Base-by-base conservation (phyloP, 2,888 invertebrate species). In the Rhagophthalmus giganteus region DNA sequence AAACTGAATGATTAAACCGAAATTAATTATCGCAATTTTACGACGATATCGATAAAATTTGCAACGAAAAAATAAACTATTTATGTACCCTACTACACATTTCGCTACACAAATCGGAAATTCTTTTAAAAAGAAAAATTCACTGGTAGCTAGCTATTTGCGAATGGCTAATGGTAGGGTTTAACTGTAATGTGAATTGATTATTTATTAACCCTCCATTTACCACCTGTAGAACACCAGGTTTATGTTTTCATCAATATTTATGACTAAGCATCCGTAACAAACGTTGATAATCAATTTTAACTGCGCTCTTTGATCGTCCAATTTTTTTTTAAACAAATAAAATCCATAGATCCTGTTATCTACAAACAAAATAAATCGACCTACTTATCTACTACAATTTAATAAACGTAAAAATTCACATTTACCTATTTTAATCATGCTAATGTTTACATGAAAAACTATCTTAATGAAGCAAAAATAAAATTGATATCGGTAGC, bases 201-300 rank as follows among this genome's bases (percentile, higher is more conserved):
- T 45, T 45, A 45, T 45, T 45, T 45, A 45, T 45, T 47, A 47
- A 33, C 38, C 39, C 47, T 39, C 38, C 38, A 45, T 46, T 46
- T 46, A 38, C 48, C 48, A 48, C 48, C 48, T 48, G 48, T 48
- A 34, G 48, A 40, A 48, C 48, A 34, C 15, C 9, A 40, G 48
- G 40, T 48, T 40, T 40, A 48, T 48, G 48, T 48, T 48, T 48
- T 48, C 48, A 48, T 48, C 48, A 48, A 48, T 48, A 48, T 48
- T 48, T 48, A 48, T 48, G 48, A 48, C 40, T 48, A 48, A 47
- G 48, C 48, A 40, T 33, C 34, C 20, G 34, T 37, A 41, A 48
- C 48, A 48, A 48, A 48, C 32, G 32, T 24, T 12, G 30, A 27
- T 41, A 48, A 48, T 48, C 48, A 39, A 48, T 48, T 40, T 48